Evolutionary conservation across 2,797 vertebrate genomes (phyloP).

Genomic region (Dryobates pubescens): DNA sequence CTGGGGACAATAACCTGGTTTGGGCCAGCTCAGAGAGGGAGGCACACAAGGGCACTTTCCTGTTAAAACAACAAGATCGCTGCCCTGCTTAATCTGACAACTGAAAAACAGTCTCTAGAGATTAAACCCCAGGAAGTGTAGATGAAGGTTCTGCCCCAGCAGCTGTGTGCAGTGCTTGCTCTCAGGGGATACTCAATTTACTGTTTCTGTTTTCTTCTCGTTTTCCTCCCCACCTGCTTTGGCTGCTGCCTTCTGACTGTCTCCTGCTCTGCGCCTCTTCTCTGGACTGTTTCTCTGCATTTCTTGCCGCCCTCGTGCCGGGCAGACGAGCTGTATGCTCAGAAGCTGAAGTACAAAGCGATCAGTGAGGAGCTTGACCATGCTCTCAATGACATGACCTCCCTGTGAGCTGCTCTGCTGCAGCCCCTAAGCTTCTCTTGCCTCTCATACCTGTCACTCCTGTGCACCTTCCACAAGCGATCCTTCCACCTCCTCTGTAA

Average conservation of each 20-base stretch:
- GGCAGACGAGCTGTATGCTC: conserved; percentile 91
- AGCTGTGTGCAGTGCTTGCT: not conserved
- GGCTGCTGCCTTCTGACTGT: conserved; percentile 53
- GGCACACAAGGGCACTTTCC: not conserved
- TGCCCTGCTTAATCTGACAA: not conserved
- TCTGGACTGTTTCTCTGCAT: conserved; percentile 58
- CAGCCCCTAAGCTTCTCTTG: not conserved
- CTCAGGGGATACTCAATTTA: not conserved
- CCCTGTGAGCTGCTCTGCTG: conserved; percentile 78
- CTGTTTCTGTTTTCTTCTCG: conserved; percentile 46
- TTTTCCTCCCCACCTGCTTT: conserved; percentile 48
- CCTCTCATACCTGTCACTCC: not conserved
- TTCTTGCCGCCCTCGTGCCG: conserved; percentile 59
- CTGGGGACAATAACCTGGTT: no score
- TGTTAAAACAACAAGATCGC: not conserved
- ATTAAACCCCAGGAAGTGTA: not conserved
- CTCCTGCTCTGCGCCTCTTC: conserved; percentile 59
- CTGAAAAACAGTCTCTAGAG: not conserved
- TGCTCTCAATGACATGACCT: conserved; percentile 93
- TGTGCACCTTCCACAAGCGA: not conserved
- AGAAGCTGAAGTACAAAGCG: conserved; percentile 97
- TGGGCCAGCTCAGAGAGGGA: not conserved
- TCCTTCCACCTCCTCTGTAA: not conserved
- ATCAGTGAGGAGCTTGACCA: conserved; percentile 95
- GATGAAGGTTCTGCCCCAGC: not conserved